Percentiles rank a stretch among this genome's conserved stretches.
Conservation (phyloP, 2,797 vertebrate species). For the Gobio occitaniae region DNA sequence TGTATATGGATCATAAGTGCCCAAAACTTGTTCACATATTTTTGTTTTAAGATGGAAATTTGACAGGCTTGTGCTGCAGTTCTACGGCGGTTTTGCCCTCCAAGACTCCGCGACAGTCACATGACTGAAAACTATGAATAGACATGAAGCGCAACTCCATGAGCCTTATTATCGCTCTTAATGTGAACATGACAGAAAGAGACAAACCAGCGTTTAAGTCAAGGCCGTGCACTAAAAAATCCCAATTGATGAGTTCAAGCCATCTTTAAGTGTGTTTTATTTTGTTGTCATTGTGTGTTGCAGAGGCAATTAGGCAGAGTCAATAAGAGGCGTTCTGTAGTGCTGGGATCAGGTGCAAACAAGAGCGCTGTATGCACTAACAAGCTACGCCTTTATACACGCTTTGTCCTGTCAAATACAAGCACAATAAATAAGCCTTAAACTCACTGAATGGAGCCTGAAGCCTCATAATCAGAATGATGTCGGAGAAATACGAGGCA, state of each 20-base stretch:
- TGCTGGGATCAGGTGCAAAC: conserved; percentile 47
- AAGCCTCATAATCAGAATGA: conserved; percentile 23
- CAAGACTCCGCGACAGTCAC: too few species aligned
- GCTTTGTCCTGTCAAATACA: not conserved
- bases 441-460: conserved; percentile 21
- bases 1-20: too few species aligned
- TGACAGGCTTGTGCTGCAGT: too few species aligned
- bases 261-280: conserved; percentile 19
- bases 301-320: conserved; percentile 22
- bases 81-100: too few species aligned
- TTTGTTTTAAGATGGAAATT: too few species aligned
- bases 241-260: conserved; percentile 9
- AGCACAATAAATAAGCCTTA: not conserved
- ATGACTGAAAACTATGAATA: too few species aligned
- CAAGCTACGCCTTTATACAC: conserved; percentile 44
- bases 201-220: conserved; percentile 27
- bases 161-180: not conserved
- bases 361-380: conserved; percentile 7
- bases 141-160: not conserved
- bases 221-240: conserved; percentile 14
- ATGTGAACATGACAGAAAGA: not conserved
- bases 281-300: conserved; percentile 8
- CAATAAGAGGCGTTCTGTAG: conserved; percentile 28
- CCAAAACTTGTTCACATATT: too few species aligned
- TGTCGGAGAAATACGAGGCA: not conserved